Base-by-base conservation (phyloP, 2,888 invertebrate species). In the Cephus runcator region DNA sequence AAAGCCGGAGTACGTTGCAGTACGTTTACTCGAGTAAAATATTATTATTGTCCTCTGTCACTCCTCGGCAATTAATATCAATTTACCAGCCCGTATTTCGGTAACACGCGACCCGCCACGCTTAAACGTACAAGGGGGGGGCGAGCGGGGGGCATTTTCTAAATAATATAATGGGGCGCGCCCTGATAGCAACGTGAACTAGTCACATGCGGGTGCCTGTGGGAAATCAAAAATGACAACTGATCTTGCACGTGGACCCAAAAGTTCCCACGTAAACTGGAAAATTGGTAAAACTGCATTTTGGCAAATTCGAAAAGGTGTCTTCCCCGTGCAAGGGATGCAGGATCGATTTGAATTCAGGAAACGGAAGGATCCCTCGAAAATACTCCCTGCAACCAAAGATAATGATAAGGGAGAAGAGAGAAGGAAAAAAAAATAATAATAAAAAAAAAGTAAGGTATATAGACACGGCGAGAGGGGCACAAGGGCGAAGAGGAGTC, bases 1-100 rank as follows among this genome's bases (percentile, higher is more conserved):
- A 23, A 23, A 56, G 23, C 9, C 9, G 4, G 15, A 4, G 40
- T 15, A 15, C 4, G 40, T 40, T 0, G 12, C 40, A 15, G 69
- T 33, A 69, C 69, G 69, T 4, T 69, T 69, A 34, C 73, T 34
- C 34, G 77, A 69, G 79, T 80, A 82, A 83, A 83, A 83, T 82
- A 79, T 81, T 83, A 73, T 76, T 81, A 83, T 82, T 82, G 82
- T 81, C 80, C 80, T 79, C 81, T 79, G 78, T 79, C 81, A 81
- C 79, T 79, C 69, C 73, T 80, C 76, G 79, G 80, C 84, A 83
- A 85, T 87, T 85, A 85, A 85, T 82, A 82, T 79, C 85, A 87
- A 87, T 88, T 88, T 84, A 81, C 79, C 79, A 79, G 84, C 88
- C 87, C 88, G 87, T 87, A 88, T 88, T 86, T 85, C 83, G 81